These are phyloP conservation scores for Drosophila trichaetosa DNA, from an alignment of 2,888 invertebrate genomes.

Conservation along the genomic window DNA sequence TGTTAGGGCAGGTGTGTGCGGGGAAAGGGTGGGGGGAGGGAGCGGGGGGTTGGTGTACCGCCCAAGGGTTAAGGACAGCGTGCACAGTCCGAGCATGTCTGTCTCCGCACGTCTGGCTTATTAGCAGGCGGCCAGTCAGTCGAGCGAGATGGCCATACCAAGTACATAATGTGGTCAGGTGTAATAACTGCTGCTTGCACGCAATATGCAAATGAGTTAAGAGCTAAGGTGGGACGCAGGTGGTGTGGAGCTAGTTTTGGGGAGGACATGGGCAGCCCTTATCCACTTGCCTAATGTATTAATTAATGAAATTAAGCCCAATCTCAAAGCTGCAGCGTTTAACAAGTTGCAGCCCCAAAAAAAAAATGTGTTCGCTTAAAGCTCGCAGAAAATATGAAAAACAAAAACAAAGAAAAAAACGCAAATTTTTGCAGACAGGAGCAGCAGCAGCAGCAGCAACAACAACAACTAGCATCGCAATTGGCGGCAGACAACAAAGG, in stretches of 20 bases:
- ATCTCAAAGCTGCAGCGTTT: constrained; percentile 33
- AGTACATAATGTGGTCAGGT: constrained; percentile 60
- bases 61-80: constrained; percentile 47
- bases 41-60: not conserved
- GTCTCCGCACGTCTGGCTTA: constrained; percentile 50
- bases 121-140: constrained; percentile 39
- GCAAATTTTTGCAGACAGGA: constrained; percentile 62
- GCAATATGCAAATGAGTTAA: constrained; percentile 69
- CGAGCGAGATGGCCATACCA: constrained; percentile 45
- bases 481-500: constrained; percentile 84
- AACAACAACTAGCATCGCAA: constrained; percentile 45
- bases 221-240: not conserved
- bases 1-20: constrained; percentile 44
- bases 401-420: constrained; percentile 17
- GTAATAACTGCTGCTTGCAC: constrained; percentile 73
- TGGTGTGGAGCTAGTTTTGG: not conserved
- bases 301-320: constrained; percentile 61
- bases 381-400: constrained; percentile 34
- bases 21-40: not conserved
- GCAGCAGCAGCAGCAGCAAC: constrained; percentile 36
- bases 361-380: constrained; percentile 41
- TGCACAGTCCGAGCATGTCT: constrained; percentile 10
- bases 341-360: constrained; percentile 24
- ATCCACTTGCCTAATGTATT: constrained; percentile 59
- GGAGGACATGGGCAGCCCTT: constrained; percentile 23